Evolutionary conservation across 2,797 vertebrate species (phyloP).

Genomic region (Coregonus ussuriensis): DNA sequence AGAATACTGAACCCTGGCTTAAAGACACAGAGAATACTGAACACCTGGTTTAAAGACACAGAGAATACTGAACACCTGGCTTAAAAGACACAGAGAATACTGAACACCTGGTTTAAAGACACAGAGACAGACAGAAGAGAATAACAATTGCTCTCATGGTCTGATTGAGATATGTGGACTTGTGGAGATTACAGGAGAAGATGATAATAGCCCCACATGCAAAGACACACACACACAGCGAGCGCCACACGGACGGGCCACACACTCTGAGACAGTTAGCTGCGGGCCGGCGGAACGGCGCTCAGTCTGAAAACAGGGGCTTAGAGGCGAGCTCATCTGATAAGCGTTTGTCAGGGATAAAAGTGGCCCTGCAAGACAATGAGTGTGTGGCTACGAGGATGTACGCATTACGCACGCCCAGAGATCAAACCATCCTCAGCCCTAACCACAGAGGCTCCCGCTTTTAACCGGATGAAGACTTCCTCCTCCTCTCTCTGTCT

Average conservation of each 20-base stretch:
- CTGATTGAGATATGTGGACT: conserved; percentile 18
- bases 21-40: too few species aligned
- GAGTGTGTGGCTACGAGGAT: conserved; percentile 50
- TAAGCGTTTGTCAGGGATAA: conserved; percentile 68
- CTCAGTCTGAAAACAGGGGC: conserved; percentile 44
- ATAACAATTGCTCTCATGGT: not conserved
- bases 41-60: too few species aligned
- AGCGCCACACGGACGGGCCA: conserved; percentile 35
- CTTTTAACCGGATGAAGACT: conserved; percentile 66
- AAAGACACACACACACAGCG: conserved; percentile 6
- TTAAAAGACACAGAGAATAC: too few species aligned
- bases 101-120: not conserved
- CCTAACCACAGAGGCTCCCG: conserved; percentile 50
- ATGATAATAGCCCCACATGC: conserved; percentile 32
- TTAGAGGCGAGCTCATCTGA: conserved; percentile 63
- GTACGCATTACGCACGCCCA: conserved; percentile 18
- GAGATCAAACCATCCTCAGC: conserved; percentile 60
- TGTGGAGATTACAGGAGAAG: conserved; percentile 54
- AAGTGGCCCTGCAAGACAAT: conserved; percentile 61
- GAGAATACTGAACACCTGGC: too few species aligned
- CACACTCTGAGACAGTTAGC: conserved; percentile 30
- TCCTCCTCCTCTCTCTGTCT: conserved; percentile 48
- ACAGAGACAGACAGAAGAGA: not conserved
- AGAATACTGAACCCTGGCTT: too few species aligned
- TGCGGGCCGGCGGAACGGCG: conserved; percentile 15